Conservation (phyloP, 2,888 invertebrate species). For the Hydroisotoma schaefferi region DNA sequence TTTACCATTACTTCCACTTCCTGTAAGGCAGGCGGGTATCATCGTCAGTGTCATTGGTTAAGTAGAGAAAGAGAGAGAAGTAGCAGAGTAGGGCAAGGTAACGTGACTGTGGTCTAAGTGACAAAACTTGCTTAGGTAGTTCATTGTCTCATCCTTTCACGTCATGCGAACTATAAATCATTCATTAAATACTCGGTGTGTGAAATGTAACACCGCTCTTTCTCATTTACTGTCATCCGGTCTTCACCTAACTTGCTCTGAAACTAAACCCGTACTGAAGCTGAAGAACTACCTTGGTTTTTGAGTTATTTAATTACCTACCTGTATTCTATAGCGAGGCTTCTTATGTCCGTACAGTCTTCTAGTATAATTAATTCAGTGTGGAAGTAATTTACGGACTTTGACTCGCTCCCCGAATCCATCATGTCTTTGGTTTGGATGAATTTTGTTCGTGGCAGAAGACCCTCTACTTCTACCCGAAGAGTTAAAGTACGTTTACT, state of each 20-base stretch:
- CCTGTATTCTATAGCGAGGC: too few species aligned
- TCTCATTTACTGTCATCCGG: conserved; percentile 5
- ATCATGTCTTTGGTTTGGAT: conserved; percentile 57
- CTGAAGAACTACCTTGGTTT: too few species aligned
- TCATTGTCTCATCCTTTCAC: conserved; percentile 12
- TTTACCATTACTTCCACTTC: too few species aligned
- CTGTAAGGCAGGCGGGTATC: too few species aligned
- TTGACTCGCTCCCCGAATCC: background rate
- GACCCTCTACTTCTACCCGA: conserved; percentile 38
- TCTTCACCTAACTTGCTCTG: background rate
- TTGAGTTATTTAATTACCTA: too few species aligned
- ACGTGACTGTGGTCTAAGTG: conserved; percentile 16
- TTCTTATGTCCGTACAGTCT: too few species aligned
- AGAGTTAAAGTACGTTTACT: conserved; percentile 43
- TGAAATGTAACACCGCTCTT: background rate
- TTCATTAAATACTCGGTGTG: conserved; percentile 5
- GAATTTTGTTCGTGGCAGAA: conserved; percentile 56
- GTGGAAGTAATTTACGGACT: background rate
- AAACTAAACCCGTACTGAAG: too few species aligned
- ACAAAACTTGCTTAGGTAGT: conserved; percentile 12
- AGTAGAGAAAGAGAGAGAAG: too few species aligned
- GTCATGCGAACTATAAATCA: conserved; percentile 12
- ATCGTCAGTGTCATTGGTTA: too few species aligned
- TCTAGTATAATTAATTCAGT: too few species aligned
- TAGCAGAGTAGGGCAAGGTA: conserved; percentile 1